Base-by-base conservation (phyloP, 2,797 vertebrate genomes). In the Dryobates pubescens region DNA sequence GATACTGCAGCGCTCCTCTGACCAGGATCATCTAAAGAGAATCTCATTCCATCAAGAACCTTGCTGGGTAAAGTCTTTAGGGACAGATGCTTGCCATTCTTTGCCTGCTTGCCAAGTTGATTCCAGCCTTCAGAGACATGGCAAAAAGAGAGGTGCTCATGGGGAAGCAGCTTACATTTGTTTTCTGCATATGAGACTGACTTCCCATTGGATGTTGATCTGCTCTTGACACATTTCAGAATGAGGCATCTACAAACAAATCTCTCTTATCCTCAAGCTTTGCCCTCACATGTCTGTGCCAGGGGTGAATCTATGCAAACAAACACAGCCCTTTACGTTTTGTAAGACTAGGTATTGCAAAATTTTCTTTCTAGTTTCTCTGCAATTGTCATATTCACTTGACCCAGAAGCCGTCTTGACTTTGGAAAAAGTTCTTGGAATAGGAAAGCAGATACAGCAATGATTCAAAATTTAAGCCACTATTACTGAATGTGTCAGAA, bases 401-500 rank as follows among this genome's bases (percentile, higher is more conserved):
- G 74, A 69, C 47, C 27, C 53, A 76, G 68, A 68, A 80, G 45
- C 6, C 20, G 24, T 53, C 27, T 76, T 92, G 51, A n/a, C n/a
- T 80, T 94, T 88, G 74, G 71, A 82, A 91, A 84, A 57, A 32
- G 74, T 92, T 91, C 17, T 84, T 88, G 45, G 54, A 70, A 56
- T 61, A 74, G 64, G 20, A 80, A 73, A 56, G 26, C 63, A 96
- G 90, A 73, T 59, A 27, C 61, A 96, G 90, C 75, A 86, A 88
- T 88, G 91, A 91, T 94, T 95, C 81, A 97, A 97, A 97, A 97
- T 96, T 96, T 96, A 94, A 93, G 90, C 84, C 86, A 91, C 82
- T 96, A 86, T 95, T 95, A 83, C 58, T 88, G 85, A 72, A 94
- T 88, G 87, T 97, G 96, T 95, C 96, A 96, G 95, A 96, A 93